These are phyloP conservation scores for Hirtodrosophila trivittata DNA, from an alignment of 2,888 invertebrate genomes.

Conservation along the genomic window DNA sequence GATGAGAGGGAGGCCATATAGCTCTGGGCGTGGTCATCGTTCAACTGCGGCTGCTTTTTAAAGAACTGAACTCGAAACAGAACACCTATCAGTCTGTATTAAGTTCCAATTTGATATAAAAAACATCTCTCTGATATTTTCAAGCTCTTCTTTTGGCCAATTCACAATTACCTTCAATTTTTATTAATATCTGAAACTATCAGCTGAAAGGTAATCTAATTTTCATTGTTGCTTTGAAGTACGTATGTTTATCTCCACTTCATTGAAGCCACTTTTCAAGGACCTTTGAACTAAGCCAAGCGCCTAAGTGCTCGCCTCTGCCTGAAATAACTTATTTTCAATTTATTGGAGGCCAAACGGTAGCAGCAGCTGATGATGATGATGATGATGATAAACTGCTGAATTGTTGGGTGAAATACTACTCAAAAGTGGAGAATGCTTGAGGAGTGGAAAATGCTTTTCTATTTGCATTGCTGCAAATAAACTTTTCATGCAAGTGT, in stretches of 20 bases:
- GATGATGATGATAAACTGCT: neutral
- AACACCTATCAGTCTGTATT: too few relatives aligned
- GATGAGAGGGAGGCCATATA: constrained; percentile 1
- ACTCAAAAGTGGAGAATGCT: constrained; percentile 11
- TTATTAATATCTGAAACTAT: too few relatives aligned
- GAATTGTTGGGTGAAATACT: constrained; percentile 8
- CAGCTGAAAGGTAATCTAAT: too few relatives aligned
- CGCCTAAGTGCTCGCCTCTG: neutral
- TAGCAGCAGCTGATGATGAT: constrained; percentile 2
- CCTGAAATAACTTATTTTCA: neutral
- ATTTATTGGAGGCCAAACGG: constrained; percentile 1
- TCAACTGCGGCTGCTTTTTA: neutral
- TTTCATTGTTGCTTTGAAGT: too few relatives aligned
- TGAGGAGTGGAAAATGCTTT: constrained; percentile 17
- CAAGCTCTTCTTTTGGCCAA: too few relatives aligned
- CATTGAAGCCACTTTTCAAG: neutral
- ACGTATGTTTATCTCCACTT: constrained; percentile 2
- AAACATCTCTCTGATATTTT: too few relatives aligned
- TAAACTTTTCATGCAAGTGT: constrained; percentile 21
- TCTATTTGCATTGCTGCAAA: constrained; percentile 11
- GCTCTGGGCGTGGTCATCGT: constrained; percentile 1
- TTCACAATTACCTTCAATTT: too few relatives aligned
- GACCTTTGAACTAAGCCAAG: neutral
- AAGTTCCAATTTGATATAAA: too few relatives aligned
- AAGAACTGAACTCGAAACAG: too few relatives aligned